phyloP scores from a whole-genome alignment of 2,797 vertebrate species.

The Numenius phaeopus region DNA sequence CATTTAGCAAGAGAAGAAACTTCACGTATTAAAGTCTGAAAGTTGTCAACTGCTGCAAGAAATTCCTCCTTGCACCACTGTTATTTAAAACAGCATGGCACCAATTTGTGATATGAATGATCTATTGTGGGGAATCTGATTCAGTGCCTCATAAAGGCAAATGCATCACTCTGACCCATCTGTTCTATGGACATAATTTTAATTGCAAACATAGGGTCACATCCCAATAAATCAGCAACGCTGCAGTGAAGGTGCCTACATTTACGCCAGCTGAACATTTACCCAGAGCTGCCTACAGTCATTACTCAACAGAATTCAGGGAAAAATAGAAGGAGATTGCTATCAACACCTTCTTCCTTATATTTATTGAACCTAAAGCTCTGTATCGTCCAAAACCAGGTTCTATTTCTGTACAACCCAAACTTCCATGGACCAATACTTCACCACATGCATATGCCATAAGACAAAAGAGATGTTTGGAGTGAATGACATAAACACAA shows the following conservation, averaged over 20 bases:
- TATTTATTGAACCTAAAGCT: neutral
- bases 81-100: slow-evolving; percentile 1
- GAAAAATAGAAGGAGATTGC: neutral
- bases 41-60: slow-evolving; percentile 49
- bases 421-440: neutral
- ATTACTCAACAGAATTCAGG: neutral
- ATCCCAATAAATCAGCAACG: slow-evolving; percentile 43
- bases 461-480: neutral
- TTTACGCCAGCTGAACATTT: neutral
- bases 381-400: neutral
- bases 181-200: slow-evolving; percentile 59
- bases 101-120: neutral
- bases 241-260: slow-evolving; percentile 14
- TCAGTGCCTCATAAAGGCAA: slow-evolving; percentile 33
- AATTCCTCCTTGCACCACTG: neutral
- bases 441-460: neutral
- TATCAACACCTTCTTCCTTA: neutral
- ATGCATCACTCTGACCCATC: slow-evolving; percentile 65
- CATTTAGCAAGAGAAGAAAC: slow-evolving; percentile 4
- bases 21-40: neutral
- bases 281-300: neutral
- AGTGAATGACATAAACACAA: neutral
- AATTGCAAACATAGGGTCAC: slow-evolving; percentile 71
- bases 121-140: neutral
- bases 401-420: neutral